Base-by-base conservation (phyloP, 2,113 vertebrate genomes). In the Albula glossodonta region DNA sequence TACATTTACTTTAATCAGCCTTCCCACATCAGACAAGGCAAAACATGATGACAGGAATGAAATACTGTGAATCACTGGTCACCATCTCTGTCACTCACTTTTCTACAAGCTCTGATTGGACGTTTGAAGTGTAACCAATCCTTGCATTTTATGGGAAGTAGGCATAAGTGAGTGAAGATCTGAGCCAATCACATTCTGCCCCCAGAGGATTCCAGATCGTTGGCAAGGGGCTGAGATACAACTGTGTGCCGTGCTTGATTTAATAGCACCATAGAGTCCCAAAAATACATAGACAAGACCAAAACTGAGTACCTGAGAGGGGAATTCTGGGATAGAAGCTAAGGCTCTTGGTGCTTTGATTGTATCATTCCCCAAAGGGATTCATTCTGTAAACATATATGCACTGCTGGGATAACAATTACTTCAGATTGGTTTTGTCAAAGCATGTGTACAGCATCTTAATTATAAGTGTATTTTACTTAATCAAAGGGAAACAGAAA, bases 301-400 rank as follows among this genome's bases (percentile, higher is more conserved):
- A 2, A 31, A 7, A 10, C 70, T 25, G 63, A n/a, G 63, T 9
- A 74, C 70, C n/a, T 31, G 70, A 10, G 22, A 74, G n/a, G 70
- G 70, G n/a, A 2, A 66, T 3, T 22, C 15, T 66, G 60, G 60
- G 60, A 66, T 22, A 66, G 4, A 66, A 19, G 17, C 60, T 2
- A 66, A 66, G 60, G 60, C 70, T 74, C 70, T 31, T 22, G 70
- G 70, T 74, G 70, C n/a, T 31, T 74, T 74, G 70, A 74, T 74
- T 74, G 3, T 9, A 74, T 31, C 22, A 22, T 74, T n/a, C 63
- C 70, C 31, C 10, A 31, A 74, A 8, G 22, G 22, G 70, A n/a
- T 74, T 74, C 17, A 74, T 31, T 7, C 70, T 31, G 70, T 74
- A 74, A 74, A 74, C 22, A 25, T 10, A 2, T 56, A 12, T 56